phyloP scores from a whole-genome alignment of 2,888 invertebrate species.

The Cataglyphis rosenhaueri region DNA sequence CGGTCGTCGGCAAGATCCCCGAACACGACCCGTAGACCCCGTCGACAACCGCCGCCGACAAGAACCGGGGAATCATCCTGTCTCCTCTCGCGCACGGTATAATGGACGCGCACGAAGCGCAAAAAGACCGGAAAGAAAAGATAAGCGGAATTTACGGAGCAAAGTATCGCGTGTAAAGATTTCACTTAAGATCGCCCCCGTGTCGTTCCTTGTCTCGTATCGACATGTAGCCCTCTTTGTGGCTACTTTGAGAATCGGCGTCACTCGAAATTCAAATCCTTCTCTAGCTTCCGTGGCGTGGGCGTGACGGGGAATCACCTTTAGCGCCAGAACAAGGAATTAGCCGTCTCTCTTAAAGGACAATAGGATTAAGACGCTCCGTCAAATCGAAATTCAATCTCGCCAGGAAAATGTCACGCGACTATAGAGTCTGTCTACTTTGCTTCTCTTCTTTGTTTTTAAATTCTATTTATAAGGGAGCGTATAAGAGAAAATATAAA shows the following conservation, averaged over 20 bases:
- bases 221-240: neutral
- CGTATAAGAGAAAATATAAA: neutral
- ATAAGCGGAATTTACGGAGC: neutral
- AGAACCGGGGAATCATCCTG: slow-evolving; percentile 58
- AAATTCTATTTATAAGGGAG: neutral
- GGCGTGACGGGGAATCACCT: slow-evolving; percentile 57
- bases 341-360: slow-evolving; percentile 51
- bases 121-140: neutral
- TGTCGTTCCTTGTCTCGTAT: neutral
- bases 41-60: slow-evolving; percentile 67
- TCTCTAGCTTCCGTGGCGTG: slow-evolving; percentile 64
- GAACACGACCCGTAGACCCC: slow-evolving; percentile 66
- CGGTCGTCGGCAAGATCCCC: slow-evolving; percentile 78
- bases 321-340: slow-evolving; percentile 56
- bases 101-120: slow-evolving; percentile 55
- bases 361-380: slow-evolving; percentile 69
- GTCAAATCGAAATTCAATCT: slow-evolving; percentile 28
- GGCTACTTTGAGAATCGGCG: slow-evolving; percentile 29
- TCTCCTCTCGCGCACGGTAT: slow-evolving; percentile 63
- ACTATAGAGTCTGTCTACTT: neutral
- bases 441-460: slow-evolving; percentile 2
- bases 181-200: slow-evolving; percentile 1
- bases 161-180: slow-evolving; percentile 27
- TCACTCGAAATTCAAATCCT: slow-evolving; percentile 72
- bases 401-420: neutral